These are phyloP conservation scores for Eupithecia pulchellata DNA, from an alignment of 2,888 invertebrate genomes.

Conservation along the genomic window DNA sequence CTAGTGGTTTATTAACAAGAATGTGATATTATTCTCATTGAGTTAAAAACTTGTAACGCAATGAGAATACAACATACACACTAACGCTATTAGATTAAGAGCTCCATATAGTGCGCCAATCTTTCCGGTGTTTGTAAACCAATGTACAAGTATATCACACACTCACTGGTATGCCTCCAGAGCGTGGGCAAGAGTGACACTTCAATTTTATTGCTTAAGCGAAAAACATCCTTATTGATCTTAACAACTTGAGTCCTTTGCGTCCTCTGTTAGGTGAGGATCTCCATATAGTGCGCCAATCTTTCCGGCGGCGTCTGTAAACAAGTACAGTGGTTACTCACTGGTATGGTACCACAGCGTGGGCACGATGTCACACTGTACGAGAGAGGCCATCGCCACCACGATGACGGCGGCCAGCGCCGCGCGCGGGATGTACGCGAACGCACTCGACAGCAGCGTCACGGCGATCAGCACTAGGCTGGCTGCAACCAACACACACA, in stretches of 20 bases:
- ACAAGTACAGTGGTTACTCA: no score
- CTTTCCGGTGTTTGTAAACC: not conserved
- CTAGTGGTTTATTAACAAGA: no score
- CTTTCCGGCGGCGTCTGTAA: not conserved
- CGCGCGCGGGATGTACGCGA: slow-evolving; percentile 94
- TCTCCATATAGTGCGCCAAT: not conserved
- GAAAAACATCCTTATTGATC: no score
- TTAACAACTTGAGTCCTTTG: no score
- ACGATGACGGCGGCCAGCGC: slow-evolving; percentile 95
- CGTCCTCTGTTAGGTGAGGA: not conserved
- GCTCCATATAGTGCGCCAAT: not conserved
- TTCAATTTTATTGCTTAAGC: no score
- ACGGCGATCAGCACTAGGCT: slow-evolving; percentile 91
- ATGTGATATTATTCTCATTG: no score
- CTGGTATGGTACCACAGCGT: slow-evolving; percentile 93
- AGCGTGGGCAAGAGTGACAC: not conserved
- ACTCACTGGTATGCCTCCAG: slow-evolving; percentile 3
- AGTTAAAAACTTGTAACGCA: no score
- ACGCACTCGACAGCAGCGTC: slow-evolving; percentile 91
- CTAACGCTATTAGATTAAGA: not conserved
- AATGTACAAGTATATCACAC: not conserved
- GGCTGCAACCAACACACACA: slow-evolving; percentile 70
- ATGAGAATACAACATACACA: no score
- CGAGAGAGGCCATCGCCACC: slow-evolving; percentile 94
- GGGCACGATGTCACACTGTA: slow-evolving; percentile 88